A percentile compares a stretch with the other conserved stretches of the same genome.
Evolutionary conservation across 2,113 vertebrate species (phyloP).

Genomic region (Oriolus oriolus): DNA sequence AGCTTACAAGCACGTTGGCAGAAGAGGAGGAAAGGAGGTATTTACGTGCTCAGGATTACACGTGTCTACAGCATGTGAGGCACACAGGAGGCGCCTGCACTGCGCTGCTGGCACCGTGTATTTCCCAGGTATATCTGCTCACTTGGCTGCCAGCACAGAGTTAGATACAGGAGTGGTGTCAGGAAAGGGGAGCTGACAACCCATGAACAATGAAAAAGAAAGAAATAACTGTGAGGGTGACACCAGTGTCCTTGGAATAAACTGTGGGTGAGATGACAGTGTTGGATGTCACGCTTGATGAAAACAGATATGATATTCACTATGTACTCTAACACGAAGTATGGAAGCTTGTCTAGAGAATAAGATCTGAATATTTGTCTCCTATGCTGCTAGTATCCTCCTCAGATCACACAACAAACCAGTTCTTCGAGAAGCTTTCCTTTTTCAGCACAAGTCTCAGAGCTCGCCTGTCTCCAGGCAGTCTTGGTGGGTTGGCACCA

Average conservation of each 20-base stretch:
- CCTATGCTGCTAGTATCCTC: neutral
- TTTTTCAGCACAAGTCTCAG: neutral
- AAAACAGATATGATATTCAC: neutral
- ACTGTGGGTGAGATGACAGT: neutral
- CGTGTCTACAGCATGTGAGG: neutral
- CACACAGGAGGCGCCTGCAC: neutral
- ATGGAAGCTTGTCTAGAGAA: neutral
- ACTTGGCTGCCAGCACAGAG: neutral
- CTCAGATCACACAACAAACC: neutral
- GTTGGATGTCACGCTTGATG: neutral
- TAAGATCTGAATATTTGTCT: neutral
- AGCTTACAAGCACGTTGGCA: neutral
- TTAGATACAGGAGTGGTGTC: neutral
- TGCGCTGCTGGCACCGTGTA: rapidly evolving
- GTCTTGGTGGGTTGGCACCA: too few species aligned
- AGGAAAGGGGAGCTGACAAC: neutral
- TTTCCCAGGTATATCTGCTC: neutral
- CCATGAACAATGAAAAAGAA: neutral
- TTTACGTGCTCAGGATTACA: neutral
- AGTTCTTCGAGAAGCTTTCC: neutral
- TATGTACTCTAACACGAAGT: neutral
- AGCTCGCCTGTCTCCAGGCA: neutral
- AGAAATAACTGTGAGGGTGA: neutral
- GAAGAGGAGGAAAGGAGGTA: neutral
- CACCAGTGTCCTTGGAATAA: neutral